Evolutionary conservation across 2,113 vertebrate species (phyloP), one percentile per base, ranked within the genome.

Genomic region (Passer domesticus): DNA sequence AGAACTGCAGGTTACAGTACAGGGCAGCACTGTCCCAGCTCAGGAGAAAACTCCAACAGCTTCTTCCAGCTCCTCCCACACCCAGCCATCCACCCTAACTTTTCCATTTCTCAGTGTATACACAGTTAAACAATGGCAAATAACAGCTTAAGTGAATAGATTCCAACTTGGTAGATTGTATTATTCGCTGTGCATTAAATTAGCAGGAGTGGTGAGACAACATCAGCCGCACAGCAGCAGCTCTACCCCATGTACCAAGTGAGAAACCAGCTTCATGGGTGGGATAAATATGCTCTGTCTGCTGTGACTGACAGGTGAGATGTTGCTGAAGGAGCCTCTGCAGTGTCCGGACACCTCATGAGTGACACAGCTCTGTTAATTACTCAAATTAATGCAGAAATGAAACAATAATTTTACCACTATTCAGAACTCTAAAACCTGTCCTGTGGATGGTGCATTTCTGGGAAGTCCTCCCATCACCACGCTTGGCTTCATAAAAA

Each of bases 341-440:
- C 28, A 70, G 69, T 7, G 14, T 35, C 37, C 0, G 0, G 37
- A 60, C 17, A 83, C 44, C 8, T 88, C 24, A 13, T 12, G 30
- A 83, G 69, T 53, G n/a, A 93, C 5, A 3, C 35, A 89, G 68
- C 44, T 80, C 72, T 80, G 60, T 37, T 75, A 93, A 91, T 78
- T 55, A 67, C 39, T 68, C 41, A 75, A 63, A 83, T 67, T 52
- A 94, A 78, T 49, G 52, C 13, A 81, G 83, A 90, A 90, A 90
- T 68, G 43, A 89, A 89, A 72, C 19, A 67, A 41, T 66, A 92
- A 87, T 84, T 78, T 75, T 68, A 74, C 41, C 22, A 49, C 28
- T 75, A 70, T 52, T 77, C 10, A 18, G 43, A 81, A 47, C 43
- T 70, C 76, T 59, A 70, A 85, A 85, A 91, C 41, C 22, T 92